Evolutionary conservation across 2,797 vertebrate species (phyloP).

Genomic region (Acanthurus tractus): DNA sequence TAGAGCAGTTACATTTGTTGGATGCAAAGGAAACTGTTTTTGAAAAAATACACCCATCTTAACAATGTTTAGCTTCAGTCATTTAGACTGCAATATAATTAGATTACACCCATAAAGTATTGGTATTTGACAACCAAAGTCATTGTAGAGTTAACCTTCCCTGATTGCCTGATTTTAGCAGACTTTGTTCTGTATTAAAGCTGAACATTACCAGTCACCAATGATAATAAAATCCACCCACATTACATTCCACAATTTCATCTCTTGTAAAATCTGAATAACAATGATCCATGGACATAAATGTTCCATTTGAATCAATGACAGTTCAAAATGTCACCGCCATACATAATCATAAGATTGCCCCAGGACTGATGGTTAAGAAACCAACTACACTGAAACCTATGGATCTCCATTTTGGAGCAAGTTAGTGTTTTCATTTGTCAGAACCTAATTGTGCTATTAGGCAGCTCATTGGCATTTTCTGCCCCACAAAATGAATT

Average conservation of each 20-base stretch:
- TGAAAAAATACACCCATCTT: constrained; percentile 8
- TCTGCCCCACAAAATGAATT: constrained; percentile 72
- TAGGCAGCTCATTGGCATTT: constrained; percentile 80
- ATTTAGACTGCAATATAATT: constrained; percentile 46
- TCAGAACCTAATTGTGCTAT: constrained; percentile 79
- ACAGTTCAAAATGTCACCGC: constrained; percentile 77
- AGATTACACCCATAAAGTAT: constrained; percentile 44
- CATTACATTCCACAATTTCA: constrained; percentile 66
- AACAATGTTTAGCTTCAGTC: constrained; percentile 7
- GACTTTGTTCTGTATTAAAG: constrained; percentile 55
- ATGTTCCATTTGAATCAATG: constrained; percentile 77
- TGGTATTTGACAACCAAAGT: constrained; percentile 56
- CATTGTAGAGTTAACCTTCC: constrained; percentile 50
- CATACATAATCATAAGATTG: constrained; percentile 78
- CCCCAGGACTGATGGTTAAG: constrained; percentile 67
- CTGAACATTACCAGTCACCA: constrained; percentile 64
- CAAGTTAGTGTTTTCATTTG: constrained; percentile 80
- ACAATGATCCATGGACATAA: constrained; percentile 68
- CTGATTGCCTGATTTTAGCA: constrained; percentile 60
- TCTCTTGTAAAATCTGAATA: constrained; percentile 65
- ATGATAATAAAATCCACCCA: constrained; percentile 72
- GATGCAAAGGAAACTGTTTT: background rate
- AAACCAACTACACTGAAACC: constrained; percentile 67
- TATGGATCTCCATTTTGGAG: constrained; percentile 78
- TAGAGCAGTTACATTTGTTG: background rate